Percentiles rank a stretch among this genome's conserved stretches.
These are phyloP conservation scores for Noctua pronuba DNA, from an alignment of 2,888 invertebrate genomes.

Conservation along the genomic window DNA sequence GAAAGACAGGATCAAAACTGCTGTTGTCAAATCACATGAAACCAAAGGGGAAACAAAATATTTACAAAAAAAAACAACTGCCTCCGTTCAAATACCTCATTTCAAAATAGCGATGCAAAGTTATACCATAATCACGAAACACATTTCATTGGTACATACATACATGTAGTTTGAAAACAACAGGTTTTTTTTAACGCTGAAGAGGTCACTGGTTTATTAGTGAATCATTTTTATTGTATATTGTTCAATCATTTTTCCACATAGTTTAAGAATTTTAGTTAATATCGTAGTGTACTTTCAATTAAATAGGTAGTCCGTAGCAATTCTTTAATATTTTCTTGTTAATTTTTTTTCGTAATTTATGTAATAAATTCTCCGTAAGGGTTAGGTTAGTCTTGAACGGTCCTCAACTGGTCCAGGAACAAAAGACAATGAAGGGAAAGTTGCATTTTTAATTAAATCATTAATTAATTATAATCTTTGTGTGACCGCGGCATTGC, in stretches of 20 bases:
- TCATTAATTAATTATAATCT: constrained; percentile 68
- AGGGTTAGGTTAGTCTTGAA: constrained; percentile 86
- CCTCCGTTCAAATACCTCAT: constrained; percentile 81
- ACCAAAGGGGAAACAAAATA: constrained; percentile 54
- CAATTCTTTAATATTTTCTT: constrained; percentile 88
- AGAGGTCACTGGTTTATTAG: constrained; percentile 86
- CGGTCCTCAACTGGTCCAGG: constrained; percentile 84
- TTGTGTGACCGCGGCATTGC: constrained; percentile 71
- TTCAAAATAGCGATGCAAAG: constrained; percentile 72
- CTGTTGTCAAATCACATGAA: constrained; percentile 65
- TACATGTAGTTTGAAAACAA: constrained; percentile 67
- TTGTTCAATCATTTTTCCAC: constrained; percentile 90
- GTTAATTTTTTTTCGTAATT: constrained; percentile 88
- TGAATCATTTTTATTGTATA: constrained; percentile 90
- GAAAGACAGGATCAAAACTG: constrained; percentile 56
- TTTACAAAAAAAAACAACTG: constrained; percentile 62
- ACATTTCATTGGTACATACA: constrained; percentile 37
- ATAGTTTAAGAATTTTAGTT: constrained; percentile 89
- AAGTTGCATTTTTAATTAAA: constrained; percentile 85
- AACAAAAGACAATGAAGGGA: constrained; percentile 90
- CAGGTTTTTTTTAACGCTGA: constrained; percentile 60
- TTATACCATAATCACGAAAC: constrained; percentile 57
- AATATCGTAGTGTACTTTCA: constrained; percentile 87
- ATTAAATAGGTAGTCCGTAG: constrained; percentile 89
- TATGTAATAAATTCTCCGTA: constrained; percentile 84